Evolutionary conservation across 1,140 invertebrate species (phyloP), one percentile per base, ranked within the genome.

Genomic region (Lethrus apterus): DNA sequence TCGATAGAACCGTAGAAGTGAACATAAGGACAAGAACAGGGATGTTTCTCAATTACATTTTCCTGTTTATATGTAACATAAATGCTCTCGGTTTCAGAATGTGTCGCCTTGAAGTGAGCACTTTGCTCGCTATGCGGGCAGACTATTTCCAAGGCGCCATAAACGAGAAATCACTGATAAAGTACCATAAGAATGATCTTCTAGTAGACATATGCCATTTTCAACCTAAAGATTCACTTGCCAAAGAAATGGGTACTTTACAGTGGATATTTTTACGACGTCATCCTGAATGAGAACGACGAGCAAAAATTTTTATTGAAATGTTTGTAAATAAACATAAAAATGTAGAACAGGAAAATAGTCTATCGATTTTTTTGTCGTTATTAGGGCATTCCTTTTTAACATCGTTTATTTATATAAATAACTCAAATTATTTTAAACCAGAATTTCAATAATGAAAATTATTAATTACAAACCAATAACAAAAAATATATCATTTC

Each of bases 11-110:
- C 30, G 29, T 26, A 43, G 19, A 48, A 31, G 36, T 19, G 36
- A 36, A 44, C 38, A 32, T 48, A 48, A 48, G 40, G 38, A 36
- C 31, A 42, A 26, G 40, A 42, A 42, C 19, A 42, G 46, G 46
- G 46, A 42, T 48, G 21, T 31, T n/a, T 32, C 38, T 48, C 38
- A 48, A 48, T 48, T 48, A 48, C 46, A 42, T 42, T 48, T 48
- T 48, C 40, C 46, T 43, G 46, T 48, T 48, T 48, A 48, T 42
- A 43, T 40, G 41, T 43, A 43, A 48, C 35, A 21, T 32, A 48
- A 48, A 36, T 33, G 21, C 21, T 36, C 20, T 18, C 15, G 26
- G 34, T 21, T 36, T 20, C 13, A 20, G 34, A 36, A 36, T 36
- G 34, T 36, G 34, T 36, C 34, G 34, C 34, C 34, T 36, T 36